Evolutionary conservation across 2,797 vertebrate genomes (phyloP), one percentile per base, ranked within the genome.

Genomic region (Melanotaenia boesemani): DNA sequence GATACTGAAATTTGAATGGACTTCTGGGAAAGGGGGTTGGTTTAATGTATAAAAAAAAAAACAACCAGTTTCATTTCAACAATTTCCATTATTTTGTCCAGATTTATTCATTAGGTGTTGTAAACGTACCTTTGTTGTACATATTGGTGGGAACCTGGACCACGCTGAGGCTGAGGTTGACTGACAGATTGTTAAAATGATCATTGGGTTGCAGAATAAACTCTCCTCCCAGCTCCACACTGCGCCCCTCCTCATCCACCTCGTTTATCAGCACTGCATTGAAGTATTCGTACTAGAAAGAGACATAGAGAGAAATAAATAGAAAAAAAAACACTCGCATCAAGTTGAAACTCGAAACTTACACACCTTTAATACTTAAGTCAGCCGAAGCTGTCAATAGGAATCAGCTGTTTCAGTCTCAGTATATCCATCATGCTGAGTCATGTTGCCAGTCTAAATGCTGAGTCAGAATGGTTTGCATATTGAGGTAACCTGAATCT

Each of bases 91-190:
- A 0, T 44, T 16, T 9, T 48, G 2, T 10, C 20, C 20, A n/a
- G 46, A 48, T 48, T 39, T 39, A 39, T 39, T n/a, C 2, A 2
- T 48, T n/a, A 48, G 46, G 20, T 3, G 20, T 12, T 1, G n/a
- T 68, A 60, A 54, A 68, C 93, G 74, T 95, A 98, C 97, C 98
- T 95, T 99, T 98, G 88, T 99, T 99, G 91, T 99, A 99, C 96
- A 99, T 98, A 91, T 99, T 99, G 30, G 98, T 99, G 79, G 98
- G 98, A 48, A 99, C 98, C 91, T 99, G 98, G 68, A 99, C 98
- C 4, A 97, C 97, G 50, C 98, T 99, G 89, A 99, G 94, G 60
- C 97, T 99, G 80, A 98, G 94, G 86, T 99, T 99, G 84, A 99
- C 98, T 7, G 98, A 98, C 82, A 99, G 89, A 84, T 99, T 98